Conservation (phyloP, 1,140 invertebrate species). For the Teleogryllus occipitalis region DNA sequence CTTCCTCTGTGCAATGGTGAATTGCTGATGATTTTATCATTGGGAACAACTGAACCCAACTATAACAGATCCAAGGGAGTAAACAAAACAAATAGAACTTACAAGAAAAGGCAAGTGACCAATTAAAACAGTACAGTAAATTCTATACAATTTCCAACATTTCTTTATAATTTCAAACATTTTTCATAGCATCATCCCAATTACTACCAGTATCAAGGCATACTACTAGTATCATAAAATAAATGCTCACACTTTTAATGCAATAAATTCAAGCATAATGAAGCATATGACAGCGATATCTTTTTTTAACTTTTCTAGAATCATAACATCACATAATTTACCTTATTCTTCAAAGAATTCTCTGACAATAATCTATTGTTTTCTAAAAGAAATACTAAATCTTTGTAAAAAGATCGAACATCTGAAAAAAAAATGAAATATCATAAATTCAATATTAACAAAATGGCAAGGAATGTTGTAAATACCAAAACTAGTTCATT, state of each 20-base stretch:
- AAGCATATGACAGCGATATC: not conserved
- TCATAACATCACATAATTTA: not conserved
- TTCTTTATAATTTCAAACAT: too few relatives aligned
- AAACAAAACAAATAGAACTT: too few relatives aligned
- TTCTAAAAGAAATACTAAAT: not conserved
- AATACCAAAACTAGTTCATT: too few relatives aligned
- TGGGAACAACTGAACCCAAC: not conserved
- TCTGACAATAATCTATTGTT: not conserved
- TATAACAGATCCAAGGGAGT: not conserved
- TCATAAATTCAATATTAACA: too few relatives aligned
- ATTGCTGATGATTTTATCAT: not conserved
- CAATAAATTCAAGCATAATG: not conserved
- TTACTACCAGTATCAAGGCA: too few relatives aligned
- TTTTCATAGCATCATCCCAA: too few relatives aligned
- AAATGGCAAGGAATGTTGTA: too few relatives aligned
- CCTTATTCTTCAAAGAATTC: not conserved
- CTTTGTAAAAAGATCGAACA: not conserved
- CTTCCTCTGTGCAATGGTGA: not conserved
- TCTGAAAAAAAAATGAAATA: not conserved
- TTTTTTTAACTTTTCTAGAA: too few relatives aligned
- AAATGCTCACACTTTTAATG: not conserved
- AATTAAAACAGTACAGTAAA: too few relatives aligned
- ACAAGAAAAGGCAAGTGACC: too few relatives aligned
- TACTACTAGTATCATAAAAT: too few relatives aligned
- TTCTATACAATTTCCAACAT: too few relatives aligned